Evolutionary conservation across 1,140 invertebrate species (phyloP).

Genomic region (Orchestia grillus): DNA sequence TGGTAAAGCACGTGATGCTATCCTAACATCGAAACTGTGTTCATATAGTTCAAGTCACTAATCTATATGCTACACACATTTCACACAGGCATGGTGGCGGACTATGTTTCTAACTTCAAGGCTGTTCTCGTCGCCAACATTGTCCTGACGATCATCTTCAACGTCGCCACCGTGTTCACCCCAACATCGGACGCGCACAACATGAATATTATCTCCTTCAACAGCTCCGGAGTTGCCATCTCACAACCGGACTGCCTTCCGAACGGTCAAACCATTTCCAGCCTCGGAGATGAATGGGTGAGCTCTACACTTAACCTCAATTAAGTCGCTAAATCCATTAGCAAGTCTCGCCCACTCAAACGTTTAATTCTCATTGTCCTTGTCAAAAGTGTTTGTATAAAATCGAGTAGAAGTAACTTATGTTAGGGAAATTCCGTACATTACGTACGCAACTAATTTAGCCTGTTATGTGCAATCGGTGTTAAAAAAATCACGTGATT

Average conservation of each 20-base stretch:
- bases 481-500: too few relatives aligned
- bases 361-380: neutral
- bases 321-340: neutral
- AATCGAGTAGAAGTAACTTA: neutral
- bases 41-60: too few relatives aligned
- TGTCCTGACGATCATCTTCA: neutral
- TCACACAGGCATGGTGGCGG: neutral
- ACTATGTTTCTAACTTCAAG: constrained; percentile 28
- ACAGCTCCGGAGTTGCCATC: neutral
- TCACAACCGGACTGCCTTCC: neutral
- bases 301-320: neutral
- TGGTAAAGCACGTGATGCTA: neutral
- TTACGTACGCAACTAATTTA: neutral
- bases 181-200: neutral
- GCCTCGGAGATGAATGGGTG: neutral
- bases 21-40: neutral
- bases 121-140: constrained; percentile 13
- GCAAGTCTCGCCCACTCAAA: neutral
- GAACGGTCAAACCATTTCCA: neutral
- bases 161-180: constrained; percentile 1
- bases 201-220: neutral
- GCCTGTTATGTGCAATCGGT: too few relatives aligned
- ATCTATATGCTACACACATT: neutral
- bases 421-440: neutral
- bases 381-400: neutral